Evolutionary conservation across 64 coral and sea anemone species (phyloP), one percentile per base, ranked within the genome.

Genomic region (Catalaphyllia jardinei): DNA sequence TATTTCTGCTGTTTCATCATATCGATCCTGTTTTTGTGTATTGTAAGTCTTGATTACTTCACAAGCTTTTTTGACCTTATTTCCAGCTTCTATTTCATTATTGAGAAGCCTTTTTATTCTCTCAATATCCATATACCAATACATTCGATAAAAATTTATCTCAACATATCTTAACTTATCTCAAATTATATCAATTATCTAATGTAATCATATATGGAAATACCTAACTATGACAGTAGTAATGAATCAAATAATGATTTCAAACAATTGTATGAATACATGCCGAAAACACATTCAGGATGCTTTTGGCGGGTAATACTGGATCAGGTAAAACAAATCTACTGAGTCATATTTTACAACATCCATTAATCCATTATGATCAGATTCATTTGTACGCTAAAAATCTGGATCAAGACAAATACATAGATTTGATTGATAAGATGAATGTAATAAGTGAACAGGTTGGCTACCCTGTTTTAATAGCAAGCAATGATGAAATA

Each of bases 301-400:
- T 88, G 74, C 29, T 88, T 7, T 78, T 88, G 9, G 12, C 24
- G 6, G 52, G 11, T 0, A 31, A 31, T 11, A 24, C 27, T 22
- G 87, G 87, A 25, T 8, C 4, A 8, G 87, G 87, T 0, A 88
- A 87, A 28, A 72, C 84, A n/a, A 87, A 87, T 87, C 3, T 51
- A 8, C 22, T 87, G 38, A 5, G 13, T 1, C 31, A 73, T 51
- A 73, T 87, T 31, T 13, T 87, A 10, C 20, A 46, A 24, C 12
- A 49, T 9, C 87, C 87, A 22, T 29, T 88, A 3, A 2, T 88
- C 1, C 65, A 77, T 24, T 88, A 78, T 64, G 87, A 88, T 9
- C 51, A 42, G 55, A 18, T 88, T 2, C 52, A 78, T 78, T 29
- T 88, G 16, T 88, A 88, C 50, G 55, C 29, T n/a, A 87, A 87